phyloP scores from a whole-genome alignment of 2,113 vertebrate genomes.

The Cebus imitator region DNA sequence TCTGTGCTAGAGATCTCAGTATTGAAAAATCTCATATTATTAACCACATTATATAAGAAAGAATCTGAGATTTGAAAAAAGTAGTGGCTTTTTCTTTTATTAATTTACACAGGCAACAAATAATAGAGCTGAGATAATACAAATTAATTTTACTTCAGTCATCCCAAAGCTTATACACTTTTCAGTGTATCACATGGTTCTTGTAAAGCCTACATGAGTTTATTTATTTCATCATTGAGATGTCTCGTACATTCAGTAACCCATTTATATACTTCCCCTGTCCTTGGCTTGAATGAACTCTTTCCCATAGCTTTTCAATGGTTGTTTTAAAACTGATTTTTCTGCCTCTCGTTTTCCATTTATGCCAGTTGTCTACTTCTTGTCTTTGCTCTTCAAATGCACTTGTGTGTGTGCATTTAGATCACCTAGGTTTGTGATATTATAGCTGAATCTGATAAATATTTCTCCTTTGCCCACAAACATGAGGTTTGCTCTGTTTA shows the following conservation, averaged over 20 bases:
- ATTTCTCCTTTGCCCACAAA: background rate
- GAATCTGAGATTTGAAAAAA: background rate
- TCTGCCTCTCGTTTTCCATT: background rate
- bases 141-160: background rate
- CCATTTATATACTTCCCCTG: background rate
- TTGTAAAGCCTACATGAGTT: background rate
- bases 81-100: background rate
- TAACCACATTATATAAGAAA: background rate
- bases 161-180: background rate
- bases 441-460: background rate
- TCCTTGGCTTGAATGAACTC: background rate
- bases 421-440: background rate
- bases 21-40: background rate
- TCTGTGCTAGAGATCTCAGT: background rate
- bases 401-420: background rate
- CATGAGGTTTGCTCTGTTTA: background rate
- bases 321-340: background rate
- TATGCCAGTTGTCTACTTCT: background rate
- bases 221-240: background rate
- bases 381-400: background rate
- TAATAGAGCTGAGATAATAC: background rate
- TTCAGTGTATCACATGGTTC: background rate
- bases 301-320: background rate
- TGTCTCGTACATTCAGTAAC: background rate
- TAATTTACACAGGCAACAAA: background rate